Conservation (phyloP, 2,888 invertebrate genomes). For the Sympetrum striolatum region DNA sequence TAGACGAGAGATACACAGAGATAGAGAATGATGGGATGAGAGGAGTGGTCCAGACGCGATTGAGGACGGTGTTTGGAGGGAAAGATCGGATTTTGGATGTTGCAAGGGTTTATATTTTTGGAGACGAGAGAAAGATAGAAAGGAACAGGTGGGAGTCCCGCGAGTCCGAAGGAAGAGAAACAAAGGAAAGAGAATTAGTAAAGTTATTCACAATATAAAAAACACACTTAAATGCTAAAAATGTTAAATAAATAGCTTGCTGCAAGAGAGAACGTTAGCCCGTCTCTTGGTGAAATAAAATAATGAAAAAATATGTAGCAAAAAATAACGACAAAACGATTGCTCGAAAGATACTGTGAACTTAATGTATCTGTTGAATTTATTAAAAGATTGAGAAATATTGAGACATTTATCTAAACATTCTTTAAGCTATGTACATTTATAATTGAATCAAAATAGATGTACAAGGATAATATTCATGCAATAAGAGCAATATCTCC, state of each 20-base stretch:
- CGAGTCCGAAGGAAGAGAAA: constrained; percentile 30
- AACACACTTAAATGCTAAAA: constrained; percentile 25
- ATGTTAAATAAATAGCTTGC: constrained; percentile 26
- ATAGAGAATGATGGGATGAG: not conserved
- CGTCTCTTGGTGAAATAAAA: not conserved
- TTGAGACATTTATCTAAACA: not conserved
- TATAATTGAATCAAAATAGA: too few species aligned
- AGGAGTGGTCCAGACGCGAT: not conserved
- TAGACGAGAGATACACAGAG: not conserved
- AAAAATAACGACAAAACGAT: not conserved
- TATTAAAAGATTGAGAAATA: not conserved
- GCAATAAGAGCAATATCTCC: too few species aligned
- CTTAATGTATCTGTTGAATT: too few species aligned
- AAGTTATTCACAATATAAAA: constrained; percentile 22
- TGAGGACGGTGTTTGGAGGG: not conserved
- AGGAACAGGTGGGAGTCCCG: constrained; percentile 44
- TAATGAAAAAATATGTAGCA: not conserved
- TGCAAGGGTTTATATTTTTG: not conserved
- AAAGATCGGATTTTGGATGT: not conserved
- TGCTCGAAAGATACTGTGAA: too few species aligned
- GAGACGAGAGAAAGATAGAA: constrained; percentile 11
- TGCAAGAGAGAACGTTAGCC: not conserved
- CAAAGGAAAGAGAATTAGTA: constrained; percentile 46
- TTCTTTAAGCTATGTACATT: too few species aligned
- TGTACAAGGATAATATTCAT: too few species aligned